Conservation (phyloP, 2,113 vertebrate genomes). For the Pycnonotus jocosus region DNA sequence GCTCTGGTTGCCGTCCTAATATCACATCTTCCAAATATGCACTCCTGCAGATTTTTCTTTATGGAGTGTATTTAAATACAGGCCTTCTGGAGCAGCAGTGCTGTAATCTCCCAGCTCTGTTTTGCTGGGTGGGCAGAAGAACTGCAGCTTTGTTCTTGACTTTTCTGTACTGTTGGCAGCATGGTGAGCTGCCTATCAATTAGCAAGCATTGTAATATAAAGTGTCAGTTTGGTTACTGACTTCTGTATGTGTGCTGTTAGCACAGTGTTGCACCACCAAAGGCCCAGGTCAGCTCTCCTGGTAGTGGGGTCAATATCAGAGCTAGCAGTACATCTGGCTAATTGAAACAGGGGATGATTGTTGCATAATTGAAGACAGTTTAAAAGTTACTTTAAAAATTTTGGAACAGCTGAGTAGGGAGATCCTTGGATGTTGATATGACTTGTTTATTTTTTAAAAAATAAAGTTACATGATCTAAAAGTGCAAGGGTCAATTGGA, state of each 20-base stretch:
- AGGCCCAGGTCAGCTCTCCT: background rate
- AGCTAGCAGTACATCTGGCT: background rate
- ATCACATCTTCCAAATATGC: conserved; percentile 41
- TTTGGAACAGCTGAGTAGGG: background rate
- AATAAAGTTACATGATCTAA: background rate
- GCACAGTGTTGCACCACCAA: background rate
- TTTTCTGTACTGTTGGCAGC: background rate
- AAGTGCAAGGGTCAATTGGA: background rate
- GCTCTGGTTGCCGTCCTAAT: conserved; percentile 2
- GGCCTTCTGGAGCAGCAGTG: background rate
- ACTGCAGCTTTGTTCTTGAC: background rate
- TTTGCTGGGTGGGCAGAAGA: background rate
- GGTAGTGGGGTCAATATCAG: background rate
- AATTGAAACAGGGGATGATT: background rate
- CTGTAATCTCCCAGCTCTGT: background rate
- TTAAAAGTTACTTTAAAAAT: background rate
- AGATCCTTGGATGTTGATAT: background rate
- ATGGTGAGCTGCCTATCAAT: background rate
- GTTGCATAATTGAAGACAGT: background rate
- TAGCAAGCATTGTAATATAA: background rate
- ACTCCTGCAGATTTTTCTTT: conserved; percentile 2
- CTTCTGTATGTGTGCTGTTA: background rate
- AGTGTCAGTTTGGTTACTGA: background rate
- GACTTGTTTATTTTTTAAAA: background rate
- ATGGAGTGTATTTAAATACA: background rate